Evolutionary conservation across 2,797 vertebrate species (phyloP), one percentile per base, ranked within the genome.

Genomic region (Naso thynnoides): DNA sequence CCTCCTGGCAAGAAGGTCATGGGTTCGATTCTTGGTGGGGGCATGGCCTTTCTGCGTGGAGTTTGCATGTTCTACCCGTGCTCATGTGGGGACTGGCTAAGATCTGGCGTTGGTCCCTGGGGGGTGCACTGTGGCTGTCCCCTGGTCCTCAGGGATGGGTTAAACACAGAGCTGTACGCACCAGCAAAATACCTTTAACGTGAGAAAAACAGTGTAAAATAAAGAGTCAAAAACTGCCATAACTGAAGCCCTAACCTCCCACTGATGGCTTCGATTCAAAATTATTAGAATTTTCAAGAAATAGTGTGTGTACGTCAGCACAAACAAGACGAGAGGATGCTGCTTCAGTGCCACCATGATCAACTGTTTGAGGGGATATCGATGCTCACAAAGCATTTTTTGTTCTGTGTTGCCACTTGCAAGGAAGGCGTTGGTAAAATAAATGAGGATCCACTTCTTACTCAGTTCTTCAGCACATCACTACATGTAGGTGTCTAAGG

Each of bases 401-500:
- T 38, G 9, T 31, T 48, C 45, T 26, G 68, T 14, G 41, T 68
- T 16, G 1, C 16, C 49, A 16, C 70, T 52, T 18, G 8, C 18
- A 41, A 39, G 38, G 55, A 26, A 49, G 29, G 59, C 56, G 57
- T 49, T 31, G 26, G 26, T 44, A 4, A 58, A 50, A 47, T 29
- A 50, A 61, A 49, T 1, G 21, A 73, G 45, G 47, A 33, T 31
- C 24, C 9, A 27, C 26, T 29, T 65, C 52, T 55, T 39, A 16
- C 24, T 26, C 27, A 2, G 27, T 10, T 0, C 47, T 50, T 31
- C 27, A n/a, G 6, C 63, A 45, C 50, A 42, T 47, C 38, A 33
- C 45, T n/a, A 16, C 42, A 47, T 36, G 59, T 18, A n/a, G 42
- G 56, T 33, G 68, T 73, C 63, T 75, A 74, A 76, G 41, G 72